Evolutionary conservation across 92 coral and sea anemone species (phyloP).

Genomic region (Pocillopora grandis): DNA sequence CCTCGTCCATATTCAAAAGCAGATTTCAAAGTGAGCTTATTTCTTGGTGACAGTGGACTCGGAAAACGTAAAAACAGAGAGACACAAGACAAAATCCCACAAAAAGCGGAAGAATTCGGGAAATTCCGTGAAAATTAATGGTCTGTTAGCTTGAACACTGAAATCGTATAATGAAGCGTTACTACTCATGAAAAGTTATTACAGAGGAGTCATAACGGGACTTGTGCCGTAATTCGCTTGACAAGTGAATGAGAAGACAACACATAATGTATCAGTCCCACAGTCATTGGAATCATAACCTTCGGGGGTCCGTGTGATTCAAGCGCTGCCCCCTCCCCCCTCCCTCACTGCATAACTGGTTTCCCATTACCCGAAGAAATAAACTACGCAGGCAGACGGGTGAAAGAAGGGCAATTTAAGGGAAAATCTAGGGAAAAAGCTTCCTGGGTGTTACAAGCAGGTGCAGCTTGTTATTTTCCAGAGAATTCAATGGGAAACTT

Average conservation of each 20-base stretch:
- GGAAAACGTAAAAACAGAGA: neutral
- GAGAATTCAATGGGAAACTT: neutral
- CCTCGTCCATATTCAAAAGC: conserved; percentile 91
- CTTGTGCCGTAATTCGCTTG: neutral
- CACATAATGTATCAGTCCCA: neutral
- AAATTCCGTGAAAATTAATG: neutral
- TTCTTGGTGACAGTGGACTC: neutral
- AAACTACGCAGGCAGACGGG: conserved; percentile 2
- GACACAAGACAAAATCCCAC: neutral
- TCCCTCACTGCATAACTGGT: neutral
- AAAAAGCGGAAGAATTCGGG: neutral
- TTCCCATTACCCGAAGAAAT: neutral
- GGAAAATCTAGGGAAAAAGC: neutral
- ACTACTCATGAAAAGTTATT: neutral
- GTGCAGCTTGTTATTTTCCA: neutral
- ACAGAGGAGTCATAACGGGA: neutral
- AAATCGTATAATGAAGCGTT: neutral
- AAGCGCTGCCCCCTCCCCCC: neutral
- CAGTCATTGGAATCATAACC: neutral
- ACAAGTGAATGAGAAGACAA: neutral
- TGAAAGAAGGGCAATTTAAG: neutral
- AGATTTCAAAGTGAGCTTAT: conserved; percentile 66
- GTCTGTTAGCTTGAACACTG: neutral
- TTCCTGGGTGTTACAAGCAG: neutral
- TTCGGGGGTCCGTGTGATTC: neutral